These are phyloP conservation scores for Eupithecia vulgata DNA, from an alignment of 2,888 invertebrate genomes.

Conservation along the genomic window DNA sequence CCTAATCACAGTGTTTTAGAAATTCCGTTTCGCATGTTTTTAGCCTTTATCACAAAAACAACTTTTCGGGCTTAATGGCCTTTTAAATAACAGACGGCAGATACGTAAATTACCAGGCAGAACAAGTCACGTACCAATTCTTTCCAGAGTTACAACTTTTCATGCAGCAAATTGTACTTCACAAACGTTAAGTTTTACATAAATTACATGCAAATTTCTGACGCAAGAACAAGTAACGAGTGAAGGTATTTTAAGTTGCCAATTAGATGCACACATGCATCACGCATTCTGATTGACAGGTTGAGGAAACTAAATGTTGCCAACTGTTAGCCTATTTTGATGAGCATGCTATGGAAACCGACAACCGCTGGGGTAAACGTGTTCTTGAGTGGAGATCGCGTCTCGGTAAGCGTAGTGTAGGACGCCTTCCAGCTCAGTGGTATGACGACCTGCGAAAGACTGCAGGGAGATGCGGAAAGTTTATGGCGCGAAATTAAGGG, in stretches of 20 bases:
- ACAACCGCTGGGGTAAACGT: neutral
- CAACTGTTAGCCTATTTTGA: neutral
- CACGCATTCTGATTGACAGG: conserved; percentile 3
- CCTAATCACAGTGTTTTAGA: too few species aligned
- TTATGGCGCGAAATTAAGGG: too few species aligned
- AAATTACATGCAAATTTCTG: conserved; percentile 10
- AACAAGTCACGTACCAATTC: conserved; percentile 8
- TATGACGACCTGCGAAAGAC: too few species aligned
- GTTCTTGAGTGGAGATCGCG: too few species aligned
- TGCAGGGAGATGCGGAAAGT: too few species aligned
- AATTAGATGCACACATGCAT: conserved; percentile 3
- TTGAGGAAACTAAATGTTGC: neutral
- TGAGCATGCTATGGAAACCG: neutral
- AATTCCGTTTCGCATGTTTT: too few species aligned
- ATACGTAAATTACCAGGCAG: too few species aligned
- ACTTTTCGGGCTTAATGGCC: too few species aligned
- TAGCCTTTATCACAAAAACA: too few species aligned
- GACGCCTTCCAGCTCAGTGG: too few species aligned
- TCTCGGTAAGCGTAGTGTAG: too few species aligned
- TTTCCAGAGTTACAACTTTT: conserved; percentile 1
- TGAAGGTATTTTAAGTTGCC: neutral
- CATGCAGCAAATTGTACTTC: neutral
- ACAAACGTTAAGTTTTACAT: conserved; percentile 6
- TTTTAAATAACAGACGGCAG: too few species aligned
- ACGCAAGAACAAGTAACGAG: conserved; percentile 4